A percentile compares a stretch with the other conserved stretches of the same genome.
phyloP scores from a whole-genome alignment of 2,113 vertebrate species.

The Pollimyrus isidori region DNA sequence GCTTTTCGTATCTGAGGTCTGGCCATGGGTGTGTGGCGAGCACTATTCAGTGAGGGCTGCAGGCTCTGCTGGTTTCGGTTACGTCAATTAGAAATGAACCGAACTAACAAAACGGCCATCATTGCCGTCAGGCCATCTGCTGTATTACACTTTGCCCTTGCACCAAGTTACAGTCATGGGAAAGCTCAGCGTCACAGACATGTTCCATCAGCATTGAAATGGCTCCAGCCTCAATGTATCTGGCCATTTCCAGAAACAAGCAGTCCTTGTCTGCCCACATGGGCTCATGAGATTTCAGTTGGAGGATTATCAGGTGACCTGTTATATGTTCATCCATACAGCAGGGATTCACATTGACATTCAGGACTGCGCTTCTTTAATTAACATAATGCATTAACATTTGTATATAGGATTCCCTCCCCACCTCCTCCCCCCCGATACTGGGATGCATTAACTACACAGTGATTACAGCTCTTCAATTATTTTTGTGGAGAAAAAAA shows the following conservation, averaged over 20 bases:
- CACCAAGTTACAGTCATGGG: not conserved
- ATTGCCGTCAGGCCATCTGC: not conserved
- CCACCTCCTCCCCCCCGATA: not conserved
- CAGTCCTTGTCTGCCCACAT: not conserved
- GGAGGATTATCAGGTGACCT: not conserved
- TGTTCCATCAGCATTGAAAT: not conserved
- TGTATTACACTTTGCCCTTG: not conserved
- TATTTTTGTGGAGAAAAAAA: slow-evolving; percentile 5
- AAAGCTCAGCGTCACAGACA: not conserved
- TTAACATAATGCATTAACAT: not conserved
- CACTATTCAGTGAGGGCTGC: no score
- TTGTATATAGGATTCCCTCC: not conserved
- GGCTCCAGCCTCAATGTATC: not conserved
- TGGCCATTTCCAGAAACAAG: not conserved
- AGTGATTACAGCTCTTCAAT: not conserved
- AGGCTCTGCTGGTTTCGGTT: not conserved
- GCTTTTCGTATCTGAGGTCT: not conserved
- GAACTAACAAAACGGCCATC: not conserved
- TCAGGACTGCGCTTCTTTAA: not conserved
- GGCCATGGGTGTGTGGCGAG: not conserved
- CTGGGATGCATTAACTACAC: not conserved
- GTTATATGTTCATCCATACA: not conserved
- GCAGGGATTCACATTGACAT: not conserved
- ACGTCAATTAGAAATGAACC: not conserved
- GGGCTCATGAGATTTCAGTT: not conserved